Conservation (phyloP, 1,140 invertebrate genomes). For the Andricus grossulariae region DNA sequence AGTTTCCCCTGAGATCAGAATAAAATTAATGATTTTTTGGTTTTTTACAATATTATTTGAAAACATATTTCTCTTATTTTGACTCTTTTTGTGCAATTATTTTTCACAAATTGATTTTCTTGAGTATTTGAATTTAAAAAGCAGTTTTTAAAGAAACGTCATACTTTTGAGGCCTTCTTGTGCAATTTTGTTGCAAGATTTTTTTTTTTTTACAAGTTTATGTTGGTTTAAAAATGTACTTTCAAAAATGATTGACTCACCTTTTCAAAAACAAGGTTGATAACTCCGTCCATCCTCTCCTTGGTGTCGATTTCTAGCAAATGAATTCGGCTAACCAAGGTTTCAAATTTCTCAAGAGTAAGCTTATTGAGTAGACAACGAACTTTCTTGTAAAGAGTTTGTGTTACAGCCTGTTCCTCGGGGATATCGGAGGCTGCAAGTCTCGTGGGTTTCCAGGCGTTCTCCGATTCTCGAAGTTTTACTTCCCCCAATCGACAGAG, state of each 20-base stretch:
- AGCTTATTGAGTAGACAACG: slow-evolving; percentile 95
- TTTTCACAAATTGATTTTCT: too few relatives aligned
- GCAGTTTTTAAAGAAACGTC: too few relatives aligned
- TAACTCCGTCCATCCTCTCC: slow-evolving; percentile 87
- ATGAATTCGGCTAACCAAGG: slow-evolving; percentile 85
- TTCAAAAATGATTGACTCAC: slow-evolving; percentile 70
- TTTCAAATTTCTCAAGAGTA: slow-evolving; percentile 94
- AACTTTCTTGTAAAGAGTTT: slow-evolving; percentile 88
- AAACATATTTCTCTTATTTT: too few relatives aligned
- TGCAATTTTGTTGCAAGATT: too few relatives aligned
- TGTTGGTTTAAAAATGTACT: slow-evolving; percentile 35
- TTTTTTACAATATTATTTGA: too few relatives aligned
- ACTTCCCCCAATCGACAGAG: slow-evolving; percentile 86
- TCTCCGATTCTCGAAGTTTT: slow-evolving; percentile 90
- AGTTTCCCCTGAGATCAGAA: too few relatives aligned
- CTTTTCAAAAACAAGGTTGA: slow-evolving; percentile 95
- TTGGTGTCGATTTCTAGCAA: slow-evolving; percentile 86
- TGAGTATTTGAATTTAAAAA: too few relatives aligned
- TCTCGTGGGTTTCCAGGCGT: slow-evolving; percentile 91
- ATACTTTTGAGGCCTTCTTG: too few relatives aligned
- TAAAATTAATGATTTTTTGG: too few relatives aligned
- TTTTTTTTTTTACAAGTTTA: too few relatives aligned
- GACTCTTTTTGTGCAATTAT: too few relatives aligned
- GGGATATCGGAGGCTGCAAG: slow-evolving; percentile 71
- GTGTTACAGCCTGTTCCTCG: slow-evolving; percentile 82